Conservation (phyloP, 30 jellyfish, hydroid and myxozoan species). For the Aurelia aurita region DNA sequence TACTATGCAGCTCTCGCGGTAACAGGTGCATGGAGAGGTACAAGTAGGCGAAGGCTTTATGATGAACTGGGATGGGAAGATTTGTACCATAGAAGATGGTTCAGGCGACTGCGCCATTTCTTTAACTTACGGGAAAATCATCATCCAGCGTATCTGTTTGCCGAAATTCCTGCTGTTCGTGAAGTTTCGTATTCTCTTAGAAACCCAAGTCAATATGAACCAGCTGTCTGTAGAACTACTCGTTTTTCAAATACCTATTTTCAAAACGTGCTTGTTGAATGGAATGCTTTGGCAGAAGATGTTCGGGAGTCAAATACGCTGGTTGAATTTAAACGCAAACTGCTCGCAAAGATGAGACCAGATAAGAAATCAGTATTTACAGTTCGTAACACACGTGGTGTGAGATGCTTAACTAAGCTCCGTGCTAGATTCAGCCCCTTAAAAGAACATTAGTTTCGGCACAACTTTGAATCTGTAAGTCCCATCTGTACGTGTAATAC, state of each 20-base stretch:
- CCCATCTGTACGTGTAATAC: constrained; percentile 14
- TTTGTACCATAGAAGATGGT: too few relatives aligned
- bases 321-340: constrained; percentile 8
- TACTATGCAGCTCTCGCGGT: too few relatives aligned
- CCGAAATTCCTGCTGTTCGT: constrained; percentile 17
- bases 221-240: constrained; percentile 2
- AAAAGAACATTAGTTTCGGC: constrained; percentile 16
- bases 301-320: background rate
- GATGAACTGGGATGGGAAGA: too few relatives aligned
- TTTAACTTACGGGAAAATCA: too few relatives aligned
- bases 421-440: constrained; percentile 36
- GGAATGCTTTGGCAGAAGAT: constrained; percentile 15
- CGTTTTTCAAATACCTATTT: constrained; percentile 32
- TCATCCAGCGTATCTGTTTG: too few relatives aligned
- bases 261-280: constrained; percentile 27
- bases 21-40: too few relatives aligned
- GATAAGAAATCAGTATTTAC: constrained; percentile 5
- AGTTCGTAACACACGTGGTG: constrained; percentile 24
- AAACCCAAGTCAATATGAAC: background rate
- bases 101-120: too few relatives aligned
- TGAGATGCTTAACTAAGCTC: constrained; percentile 29
- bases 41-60: too few relatives aligned
- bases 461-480: too few relatives aligned
- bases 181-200: background rate
- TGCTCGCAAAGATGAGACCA: constrained; percentile 22